A percentile compares a stretch with the other conserved stretches of the same genome.
These are phyloP conservation scores for Siphonodentalium dalli DNA, from an alignment of 2,888 invertebrate genomes.

Conservation along the genomic window DNA sequence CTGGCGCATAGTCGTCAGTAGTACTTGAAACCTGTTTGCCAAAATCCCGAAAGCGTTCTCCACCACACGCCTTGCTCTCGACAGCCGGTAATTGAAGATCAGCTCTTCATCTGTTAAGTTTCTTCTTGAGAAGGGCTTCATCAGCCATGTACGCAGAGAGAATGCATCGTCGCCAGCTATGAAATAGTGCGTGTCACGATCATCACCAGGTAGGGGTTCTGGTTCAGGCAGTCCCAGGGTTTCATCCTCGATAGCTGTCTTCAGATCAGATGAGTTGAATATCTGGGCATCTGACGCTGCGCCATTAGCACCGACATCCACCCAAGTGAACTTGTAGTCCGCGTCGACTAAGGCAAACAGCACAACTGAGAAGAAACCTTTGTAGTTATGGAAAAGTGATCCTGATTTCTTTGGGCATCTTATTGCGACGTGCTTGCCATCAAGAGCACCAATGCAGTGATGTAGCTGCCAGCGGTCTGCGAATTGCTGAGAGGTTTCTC, in stretches of 20 bases:
- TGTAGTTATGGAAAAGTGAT: conserved; percentile 27
- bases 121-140: conserved; percentile 27
- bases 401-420: conserved; percentile 17
- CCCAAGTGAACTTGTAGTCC: conserved; percentile 29
- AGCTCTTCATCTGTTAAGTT: conserved; percentile 10
- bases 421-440: conserved; percentile 28
- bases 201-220: conserved; percentile 19
- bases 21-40: conserved; percentile 7
- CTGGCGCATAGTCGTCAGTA: conserved; percentile 18
- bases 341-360: conserved; percentile 28
- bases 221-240: conserved; percentile 14
- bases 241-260: conserved; percentile 14
- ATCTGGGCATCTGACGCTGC: conserved; percentile 23
- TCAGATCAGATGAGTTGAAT: conserved; percentile 25
- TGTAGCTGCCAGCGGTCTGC: conserved; percentile 8
- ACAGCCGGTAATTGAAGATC: conserved; percentile 22
- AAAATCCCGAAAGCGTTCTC: conserved; percentile 18
- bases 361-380: conserved; percentile 22
- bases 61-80: conserved; percentile 9
- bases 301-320: conserved; percentile 22
- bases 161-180: conserved; percentile 31
- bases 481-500: conserved; percentile 9
- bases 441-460: conserved; percentile 14
- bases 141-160: conserved; percentile 23
- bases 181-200: conserved; percentile 14